Percentiles rank a stretch among this genome's conserved stretches.
phyloP scores from a whole-genome alignment of 2,888 invertebrate species.

The Rosalia funebris region DNA sequence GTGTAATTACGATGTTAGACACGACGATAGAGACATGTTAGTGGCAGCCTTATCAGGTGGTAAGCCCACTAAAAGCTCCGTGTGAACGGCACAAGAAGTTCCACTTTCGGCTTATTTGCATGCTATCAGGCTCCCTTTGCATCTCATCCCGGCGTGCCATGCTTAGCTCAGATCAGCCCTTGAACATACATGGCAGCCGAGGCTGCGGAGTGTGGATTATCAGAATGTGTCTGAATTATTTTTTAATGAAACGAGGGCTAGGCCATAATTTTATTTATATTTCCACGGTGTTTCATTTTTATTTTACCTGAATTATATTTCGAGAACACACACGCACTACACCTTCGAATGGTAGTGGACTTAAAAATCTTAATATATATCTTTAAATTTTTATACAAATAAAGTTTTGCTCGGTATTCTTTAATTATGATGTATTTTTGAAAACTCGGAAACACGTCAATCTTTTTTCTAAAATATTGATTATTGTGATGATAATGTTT shows the following conservation, averaged over 20 bases:
- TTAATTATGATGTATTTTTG: too few species aligned
- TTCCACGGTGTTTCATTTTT: too few species aligned
- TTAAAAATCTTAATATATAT: too few species aligned
- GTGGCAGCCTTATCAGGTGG: conserved; percentile 58
- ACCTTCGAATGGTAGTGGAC: too few species aligned
- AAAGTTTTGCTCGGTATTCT: too few species aligned
- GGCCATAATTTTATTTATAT: too few species aligned
- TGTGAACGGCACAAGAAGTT: conserved; percentile 59
- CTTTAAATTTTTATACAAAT: too few species aligned
- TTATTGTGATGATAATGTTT: background rate
- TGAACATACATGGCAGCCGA: conserved; percentile 21
- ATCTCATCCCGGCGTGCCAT: conserved; percentile 41
- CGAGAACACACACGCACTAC: too few species aligned
- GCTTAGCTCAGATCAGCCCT: conserved; percentile 30
- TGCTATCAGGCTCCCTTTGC: conserved; percentile 52
- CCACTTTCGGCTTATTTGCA: conserved; percentile 58
- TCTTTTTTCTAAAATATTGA: background rate
- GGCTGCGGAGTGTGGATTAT: conserved; percentile 26
- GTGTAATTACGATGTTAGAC: conserved; percentile 52
- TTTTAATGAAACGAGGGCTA: conserved; percentile 25
- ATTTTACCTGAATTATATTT: too few species aligned
- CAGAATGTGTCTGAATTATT: conserved; percentile 16
- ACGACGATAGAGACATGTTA: conserved; percentile 47
- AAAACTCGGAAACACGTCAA: background rate
- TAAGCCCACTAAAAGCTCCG: conserved; percentile 58